Evolutionary conservation across 2,797 vertebrate species (phyloP), one percentile per base, ranked within the genome.

Genomic region (Tachyglossus aculeatus): DNA sequence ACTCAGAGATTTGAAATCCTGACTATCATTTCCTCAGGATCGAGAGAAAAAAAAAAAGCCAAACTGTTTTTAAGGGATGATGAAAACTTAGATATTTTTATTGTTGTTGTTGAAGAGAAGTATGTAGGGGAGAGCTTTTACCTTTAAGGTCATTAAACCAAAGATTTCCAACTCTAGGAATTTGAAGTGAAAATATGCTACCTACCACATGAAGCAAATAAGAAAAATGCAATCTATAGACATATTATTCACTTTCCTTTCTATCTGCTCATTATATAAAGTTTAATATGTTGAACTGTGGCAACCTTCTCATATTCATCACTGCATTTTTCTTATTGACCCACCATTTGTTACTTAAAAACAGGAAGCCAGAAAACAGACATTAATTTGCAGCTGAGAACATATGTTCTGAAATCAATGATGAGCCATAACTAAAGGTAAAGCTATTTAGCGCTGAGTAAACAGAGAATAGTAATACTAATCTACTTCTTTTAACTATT

Each of bases 321-420:
- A 16, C 63, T 51, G 64, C 29, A 68, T 57, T 73, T 72, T 45
- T 43, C 40, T 73, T 51, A 67, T 53, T 72, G 67, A 79, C 54
- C 52, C 48, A 79, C 15, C 56, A 60, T 31, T 69, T 50, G 69
- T 69, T 69, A 69, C 13, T 69, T 59, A 59, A 69, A 44, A 37
- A 32, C 13, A 61, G 29, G 25, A 65, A 55, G 66, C 54, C 29
- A 64, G 57, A 82, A n/a, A 38, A 24, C 70, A 63, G 29, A 74
- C n/a, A 54, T 45, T 67, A 45, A 71, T 65, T 67, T 61, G 70
- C 62, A 71, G 58, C 64, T 73, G 72, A 79, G 60, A 54, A 6
- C n/a, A 38, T 40, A 4, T 25, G 57, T 62, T 77, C 70, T 62
- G 73, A 77, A 54, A 7, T n/a, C 5, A 7, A 41, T 14, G 13